Percentiles rank a stretch among this genome's conserved stretches.
Evolutionary conservation across 2,113 vertebrate genomes (phyloP).

Genomic region (Nannospalax galili): DNA sequence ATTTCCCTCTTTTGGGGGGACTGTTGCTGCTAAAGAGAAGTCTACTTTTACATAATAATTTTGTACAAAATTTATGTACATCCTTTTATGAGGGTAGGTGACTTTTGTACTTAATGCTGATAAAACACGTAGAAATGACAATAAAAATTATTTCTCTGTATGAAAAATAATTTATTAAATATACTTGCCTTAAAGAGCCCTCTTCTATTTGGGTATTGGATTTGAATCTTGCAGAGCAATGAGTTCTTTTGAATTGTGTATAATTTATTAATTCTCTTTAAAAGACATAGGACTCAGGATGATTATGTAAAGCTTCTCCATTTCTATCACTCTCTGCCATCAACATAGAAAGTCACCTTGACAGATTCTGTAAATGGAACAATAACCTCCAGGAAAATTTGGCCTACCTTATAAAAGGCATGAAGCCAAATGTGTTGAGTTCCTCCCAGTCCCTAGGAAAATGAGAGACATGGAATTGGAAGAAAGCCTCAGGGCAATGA

Average conservation of each 20-base stretch:
- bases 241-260: slow-evolving; percentile 23
- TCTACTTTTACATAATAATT: slow-evolving; percentile 65
- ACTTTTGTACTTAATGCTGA: slow-evolving; percentile 15
- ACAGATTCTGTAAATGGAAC: slow-evolving; percentile 34
- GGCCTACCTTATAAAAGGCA: neutral
- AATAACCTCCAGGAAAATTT: slow-evolving; percentile 1
- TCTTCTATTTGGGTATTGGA: slow-evolving; percentile 48
- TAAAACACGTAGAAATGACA: slow-evolving; percentile 48
- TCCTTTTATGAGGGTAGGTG: slow-evolving; percentile 49
- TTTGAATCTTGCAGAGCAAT: slow-evolving; percentile 3
- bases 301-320: neutral
- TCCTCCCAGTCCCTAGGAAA: neutral
- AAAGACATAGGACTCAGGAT: neutral
- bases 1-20: neutral
- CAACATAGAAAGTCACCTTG: neutral
- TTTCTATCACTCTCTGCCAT: slow-evolving; percentile 33
- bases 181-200: neutral
- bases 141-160: slow-evolving; percentile 1
- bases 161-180: slow-evolving; percentile 57
- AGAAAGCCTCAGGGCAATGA: neutral
- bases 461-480: neutral
- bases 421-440: neutral
- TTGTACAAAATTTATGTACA: slow-evolving; percentile 44
- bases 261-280: slow-evolving; percentile 58
- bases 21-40: slow-evolving; percentile 28